These are phyloP conservation scores for Biston betularia DNA, from an alignment of 2,888 invertebrate species.

Conservation along the genomic window DNA sequence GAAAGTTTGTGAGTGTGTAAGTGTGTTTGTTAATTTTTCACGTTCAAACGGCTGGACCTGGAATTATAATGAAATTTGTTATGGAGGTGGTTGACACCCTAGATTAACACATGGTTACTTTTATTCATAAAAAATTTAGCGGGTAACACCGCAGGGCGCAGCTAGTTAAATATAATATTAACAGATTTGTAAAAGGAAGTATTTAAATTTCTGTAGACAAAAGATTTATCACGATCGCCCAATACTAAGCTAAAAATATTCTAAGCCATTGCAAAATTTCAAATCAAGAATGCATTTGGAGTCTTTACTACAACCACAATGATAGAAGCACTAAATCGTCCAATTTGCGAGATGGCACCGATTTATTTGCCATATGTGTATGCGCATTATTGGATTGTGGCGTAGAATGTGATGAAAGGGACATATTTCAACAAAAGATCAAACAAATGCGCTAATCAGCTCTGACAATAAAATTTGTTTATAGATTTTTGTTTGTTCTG, in stretches of 20 bases:
- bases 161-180: too few relatives aligned
- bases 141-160: too few relatives aligned
- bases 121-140: not conserved
- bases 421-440: constrained; percentile 17
- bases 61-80: too few relatives aligned
- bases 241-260: not conserved
- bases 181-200: too few relatives aligned
- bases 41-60: too few relatives aligned
- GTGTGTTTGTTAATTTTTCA: too few relatives aligned
- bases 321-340: constrained; percentile 53
- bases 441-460: constrained; percentile 16
- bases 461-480: not conserved
- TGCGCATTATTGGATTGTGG: constrained; percentile 41
- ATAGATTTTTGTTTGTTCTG: not conserved
- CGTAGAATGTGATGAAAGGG: constrained; percentile 50
- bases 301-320: constrained; percentile 57
- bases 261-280: not conserved
- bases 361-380: constrained; percentile 74
- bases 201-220: too few relatives aligned
- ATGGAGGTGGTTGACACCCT: not conserved
- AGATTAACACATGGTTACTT: too few relatives aligned
- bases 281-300: constrained; percentile 47
- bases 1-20: too few relatives aligned
- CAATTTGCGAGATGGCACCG: constrained; percentile 57
- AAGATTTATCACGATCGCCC: too few relatives aligned